These are phyloP conservation scores for Chaenodraco wilsoni DNA, from an alignment of 2,797 vertebrate species.

Conservation along the genomic window DNA sequence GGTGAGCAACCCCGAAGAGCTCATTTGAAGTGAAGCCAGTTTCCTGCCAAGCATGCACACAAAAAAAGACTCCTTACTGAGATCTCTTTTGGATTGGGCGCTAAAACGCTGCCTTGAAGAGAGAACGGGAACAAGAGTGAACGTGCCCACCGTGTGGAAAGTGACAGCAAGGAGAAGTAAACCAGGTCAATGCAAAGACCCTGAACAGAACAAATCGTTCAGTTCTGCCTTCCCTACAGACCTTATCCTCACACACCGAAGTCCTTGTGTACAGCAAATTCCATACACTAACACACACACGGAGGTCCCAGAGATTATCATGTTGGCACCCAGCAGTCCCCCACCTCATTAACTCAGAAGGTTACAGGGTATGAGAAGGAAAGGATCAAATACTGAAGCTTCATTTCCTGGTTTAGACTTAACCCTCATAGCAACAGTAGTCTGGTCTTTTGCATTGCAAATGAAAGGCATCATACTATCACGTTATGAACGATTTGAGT, in stretches of 20 bases:
- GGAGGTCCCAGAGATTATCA: slow-evolving; percentile 34
- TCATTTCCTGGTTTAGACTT: too few relatives aligned
- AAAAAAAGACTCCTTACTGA: slow-evolving; percentile 2
- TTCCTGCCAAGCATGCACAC: neutral
- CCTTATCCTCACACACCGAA: slow-evolving; percentile 11
- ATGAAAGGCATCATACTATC: too few relatives aligned
- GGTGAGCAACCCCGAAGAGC: slow-evolving; percentile 29
- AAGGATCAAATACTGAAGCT: slow-evolving; percentile 11
- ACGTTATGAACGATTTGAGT: too few relatives aligned
- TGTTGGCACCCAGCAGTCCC: slow-evolving; percentile 27
- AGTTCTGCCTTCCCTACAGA: slow-evolving; percentile 35
- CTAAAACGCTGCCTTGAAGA: slow-evolving; percentile 44
- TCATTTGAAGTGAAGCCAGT: slow-evolving; percentile 26
- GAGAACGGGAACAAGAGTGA: slow-evolving; percentile 29
- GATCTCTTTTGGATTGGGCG: slow-evolving; percentile 36
- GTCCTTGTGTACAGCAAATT: slow-evolving; percentile 19
- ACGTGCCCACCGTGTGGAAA: slow-evolving; percentile 36
- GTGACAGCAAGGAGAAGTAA: slow-evolving; percentile 57
- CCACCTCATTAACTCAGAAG: slow-evolving; percentile 37
- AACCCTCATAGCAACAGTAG: too few relatives aligned
- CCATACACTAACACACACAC: slow-evolving; percentile 3
- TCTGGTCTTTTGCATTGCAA: too few relatives aligned
- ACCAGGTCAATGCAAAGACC: slow-evolving; percentile 74
- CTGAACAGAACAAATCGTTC: too few relatives aligned
- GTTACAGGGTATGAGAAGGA: neutral